Base-by-base conservation (phyloP, 2,888 invertebrate genomes). In the Eudemis profundana region DNA sequence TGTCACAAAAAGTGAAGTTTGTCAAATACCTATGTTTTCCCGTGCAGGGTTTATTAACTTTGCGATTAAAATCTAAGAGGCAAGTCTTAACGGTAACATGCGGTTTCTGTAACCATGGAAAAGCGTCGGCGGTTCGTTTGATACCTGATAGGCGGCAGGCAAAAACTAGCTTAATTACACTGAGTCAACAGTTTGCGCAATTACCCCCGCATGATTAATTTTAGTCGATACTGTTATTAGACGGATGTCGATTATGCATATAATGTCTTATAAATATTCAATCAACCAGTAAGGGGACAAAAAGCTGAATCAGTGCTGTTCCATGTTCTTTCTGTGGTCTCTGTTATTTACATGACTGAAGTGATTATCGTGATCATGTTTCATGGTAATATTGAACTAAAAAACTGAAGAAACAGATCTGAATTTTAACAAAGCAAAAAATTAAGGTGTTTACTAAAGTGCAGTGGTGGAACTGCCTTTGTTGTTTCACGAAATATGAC, bases 131-230 rank as follows among this genome's bases (percentile, higher is more conserved):
- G 65, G 59, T 29, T 19, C 46, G 38, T 60, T 65, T 60, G 65
- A 65, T 65, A 60, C 36, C 51, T 15, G 59, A 65, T 46, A 36
- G 46, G 44, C 46, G 51, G 46, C 40, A 40, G 5, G 59, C 47
- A 65, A 60, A 65, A 65, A 65, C 65, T 60, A 44, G 51, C 51
- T 53, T 36, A 59, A 65, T 65, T 65, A 65, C 38, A 59, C 47
- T 27, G 65, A 65, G 59, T 65, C 60, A 60, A 65, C 47, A 51
- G 40, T 65, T 51, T 59, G 40, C 59, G 59, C 59, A 60, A 60
- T 65, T 65, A 60, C 53, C 40, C 29, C 38, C 59, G 64, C 51
- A 27, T 59, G 64, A 65, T 59, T 59, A 59, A 59, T 59, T 65
- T 63, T 46, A 57, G 27, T 51, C 33, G 14, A 59, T 53, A 65